Evolutionary conservation across 2,888 invertebrate species (phyloP).

Genomic region (Julus scandinavius): DNA sequence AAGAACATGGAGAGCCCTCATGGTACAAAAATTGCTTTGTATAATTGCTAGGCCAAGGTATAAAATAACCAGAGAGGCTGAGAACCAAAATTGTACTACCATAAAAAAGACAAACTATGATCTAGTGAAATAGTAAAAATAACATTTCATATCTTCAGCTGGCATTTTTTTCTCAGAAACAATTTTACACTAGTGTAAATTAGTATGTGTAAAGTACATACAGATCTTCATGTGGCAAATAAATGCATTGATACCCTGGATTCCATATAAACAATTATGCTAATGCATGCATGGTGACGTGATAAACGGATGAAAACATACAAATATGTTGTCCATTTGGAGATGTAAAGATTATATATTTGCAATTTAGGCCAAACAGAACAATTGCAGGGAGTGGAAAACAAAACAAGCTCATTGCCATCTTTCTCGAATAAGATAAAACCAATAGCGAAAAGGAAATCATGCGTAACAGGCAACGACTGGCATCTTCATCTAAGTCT

Average conservation of each 20-base stretch:
- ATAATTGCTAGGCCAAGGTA: no score
- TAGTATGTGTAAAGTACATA: no score
- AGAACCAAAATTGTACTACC: no score
- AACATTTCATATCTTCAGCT: no score
- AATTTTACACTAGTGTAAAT: no score
- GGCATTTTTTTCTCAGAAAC: no score
- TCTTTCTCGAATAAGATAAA: not conserved
- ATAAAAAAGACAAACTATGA: no score
- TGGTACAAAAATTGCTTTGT: no score
- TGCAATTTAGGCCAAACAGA: not conserved
- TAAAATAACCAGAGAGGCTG: no score
- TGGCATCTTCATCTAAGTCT: not conserved
- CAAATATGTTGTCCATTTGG: not conserved
- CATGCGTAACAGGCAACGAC: not conserved
- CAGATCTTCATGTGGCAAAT: not conserved
- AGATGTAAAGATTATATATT: not conserved
- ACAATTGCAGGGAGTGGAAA: conserved; percentile 24
- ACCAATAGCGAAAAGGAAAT: not conserved
- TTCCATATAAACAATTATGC: not conserved
- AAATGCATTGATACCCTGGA: not conserved
- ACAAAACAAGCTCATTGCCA: conserved; percentile 14
- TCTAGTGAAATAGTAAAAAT: no score
- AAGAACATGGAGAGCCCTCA: no score
- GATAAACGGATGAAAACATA: not conserved
- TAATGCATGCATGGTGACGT: not conserved